Conservation (phyloP, 1,140 invertebrate species). For the Pseudoatta argentina region DNA sequence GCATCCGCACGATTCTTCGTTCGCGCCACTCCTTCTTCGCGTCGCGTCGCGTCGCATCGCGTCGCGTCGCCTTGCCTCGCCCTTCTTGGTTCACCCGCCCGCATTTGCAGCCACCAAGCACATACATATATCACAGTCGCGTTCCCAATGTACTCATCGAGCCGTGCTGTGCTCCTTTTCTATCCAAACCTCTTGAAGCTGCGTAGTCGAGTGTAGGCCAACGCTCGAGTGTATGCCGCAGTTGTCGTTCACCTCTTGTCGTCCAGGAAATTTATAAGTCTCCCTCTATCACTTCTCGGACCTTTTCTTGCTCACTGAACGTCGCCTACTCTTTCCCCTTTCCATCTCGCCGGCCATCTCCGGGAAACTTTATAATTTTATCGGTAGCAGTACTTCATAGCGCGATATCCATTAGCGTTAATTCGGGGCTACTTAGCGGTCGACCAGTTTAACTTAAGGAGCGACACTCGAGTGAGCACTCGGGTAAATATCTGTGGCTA, state of each 20-base stretch:
- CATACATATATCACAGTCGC: constrained; percentile 67
- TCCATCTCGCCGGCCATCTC: constrained; percentile 44
- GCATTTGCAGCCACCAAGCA: constrained; percentile 63
- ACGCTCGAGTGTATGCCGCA: constrained; percentile 6
- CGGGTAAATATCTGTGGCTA: constrained; percentile 56
- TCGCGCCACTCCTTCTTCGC: constrained; percentile 18
- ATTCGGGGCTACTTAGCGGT: constrained; percentile 67
- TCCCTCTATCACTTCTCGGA: constrained; percentile 74
- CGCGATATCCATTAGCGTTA: constrained; percentile 72
- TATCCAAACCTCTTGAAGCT: background rate
- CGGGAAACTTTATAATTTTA: constrained; percentile 79
- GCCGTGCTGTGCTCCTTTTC: constrained; percentile 16
- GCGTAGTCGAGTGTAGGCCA: constrained; percentile 24
- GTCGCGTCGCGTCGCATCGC: background rate
- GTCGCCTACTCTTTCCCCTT: constrained; percentile 70
- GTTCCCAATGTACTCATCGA: constrained; percentile 71
- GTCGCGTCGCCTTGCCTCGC: constrained; percentile 3
- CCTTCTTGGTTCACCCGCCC: constrained; percentile 62
- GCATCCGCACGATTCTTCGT: constrained; percentile 51
- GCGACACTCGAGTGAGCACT: constrained; percentile 61
- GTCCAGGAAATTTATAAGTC: constrained; percentile 70
- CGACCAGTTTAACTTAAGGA: constrained; percentile 48
- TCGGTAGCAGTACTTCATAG: constrained; percentile 69
- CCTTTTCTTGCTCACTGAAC: constrained; percentile 74
- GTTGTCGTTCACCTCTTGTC: constrained; percentile 30